Base-by-base conservation (phyloP, 2,888 invertebrate species). In the Hetaerina titia region DNA sequence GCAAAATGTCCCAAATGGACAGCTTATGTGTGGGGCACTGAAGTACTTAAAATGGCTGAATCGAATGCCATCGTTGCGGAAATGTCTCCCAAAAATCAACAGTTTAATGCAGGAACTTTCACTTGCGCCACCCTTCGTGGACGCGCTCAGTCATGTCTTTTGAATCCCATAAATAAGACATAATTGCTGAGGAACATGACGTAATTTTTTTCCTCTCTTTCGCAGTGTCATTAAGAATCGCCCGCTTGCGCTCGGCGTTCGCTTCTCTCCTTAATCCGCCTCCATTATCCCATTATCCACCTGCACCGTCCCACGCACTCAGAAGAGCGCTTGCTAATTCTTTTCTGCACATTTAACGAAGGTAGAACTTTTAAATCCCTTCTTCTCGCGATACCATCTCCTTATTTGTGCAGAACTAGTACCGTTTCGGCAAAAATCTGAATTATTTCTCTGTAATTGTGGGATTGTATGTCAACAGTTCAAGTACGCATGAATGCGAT, bases 221-320 rank as follows among this genome's bases (percentile, higher is more conserved):
- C 81, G 81, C 81, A 81, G 81, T 81, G 81, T 81, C 81, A 81
- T 81, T 81, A 81, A 81, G 81, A 81, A 25, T 81, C 81, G 81
- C 81, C 31, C 45, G 45, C n/a, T n/a, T 81, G 25, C 74, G 9
- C 60, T 60, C 60, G 60, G 60, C 11, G 60, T 60, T 60, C 60
- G 17, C 17, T 60, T 5, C 31, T 81, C 22, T 31, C 25, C 25
- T 81, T 81, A 81, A 81, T 81, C 81, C 81, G 81, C 31, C 81
- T 81, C 31, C 81, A 81, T 81, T 81, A 81, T 81, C 25, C 81
- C 25, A 81, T 81, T 81, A 81, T 81, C 25, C 81, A 81, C 81
- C 81, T 81, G 81, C 31, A 81, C 81, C 13, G 81, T 81, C 81
- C 81, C 81, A 81, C 81, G 81, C 25, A 81, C 31, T 45, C 45